Evolutionary conservation across 1,140 invertebrate species (phyloP).

Genomic region (Drosophila funebris): DNA sequence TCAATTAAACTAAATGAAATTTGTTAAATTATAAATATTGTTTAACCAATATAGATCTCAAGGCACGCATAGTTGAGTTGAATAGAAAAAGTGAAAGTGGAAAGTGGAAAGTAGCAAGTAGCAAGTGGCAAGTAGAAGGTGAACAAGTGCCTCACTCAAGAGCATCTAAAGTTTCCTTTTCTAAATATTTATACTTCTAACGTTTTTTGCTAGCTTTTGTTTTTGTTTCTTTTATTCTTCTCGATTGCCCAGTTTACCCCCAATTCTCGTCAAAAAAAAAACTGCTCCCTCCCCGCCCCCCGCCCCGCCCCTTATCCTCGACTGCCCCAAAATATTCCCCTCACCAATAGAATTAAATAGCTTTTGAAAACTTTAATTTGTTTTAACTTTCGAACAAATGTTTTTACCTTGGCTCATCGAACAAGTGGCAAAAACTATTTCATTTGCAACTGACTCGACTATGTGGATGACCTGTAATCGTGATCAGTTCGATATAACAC

Average conservation of each 20-base stretch:
- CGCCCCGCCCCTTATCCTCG: neutral
- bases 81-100: too few species aligned
- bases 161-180: neutral
- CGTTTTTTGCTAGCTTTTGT: neutral
- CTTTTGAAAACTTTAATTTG: constrained; percentile 15
- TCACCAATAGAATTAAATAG: constrained; percentile 3
- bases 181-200: neutral
- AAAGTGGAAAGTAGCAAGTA: neutral
- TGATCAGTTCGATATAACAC: neutral
- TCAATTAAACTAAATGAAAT: too few species aligned
- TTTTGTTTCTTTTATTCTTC: neutral
- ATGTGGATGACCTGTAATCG: neutral
- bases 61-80: neutral
- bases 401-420: constrained; percentile 9
- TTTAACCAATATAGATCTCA: neutral
- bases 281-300: neutral
- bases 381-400: constrained; percentile 11
- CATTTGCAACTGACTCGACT: neutral
- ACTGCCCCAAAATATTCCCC: neutral
- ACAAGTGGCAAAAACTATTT: constrained; percentile 1
- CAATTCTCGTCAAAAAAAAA: too few species aligned
- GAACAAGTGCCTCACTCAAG: neutral
- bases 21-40: neutral
- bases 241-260: neutral
- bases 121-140: neutral